A percentile compares a stretch with the other conserved stretches of the same genome.
Conservation (phyloP, 2,113 vertebrate species). For the Ageneiosus marmoratus region DNA sequence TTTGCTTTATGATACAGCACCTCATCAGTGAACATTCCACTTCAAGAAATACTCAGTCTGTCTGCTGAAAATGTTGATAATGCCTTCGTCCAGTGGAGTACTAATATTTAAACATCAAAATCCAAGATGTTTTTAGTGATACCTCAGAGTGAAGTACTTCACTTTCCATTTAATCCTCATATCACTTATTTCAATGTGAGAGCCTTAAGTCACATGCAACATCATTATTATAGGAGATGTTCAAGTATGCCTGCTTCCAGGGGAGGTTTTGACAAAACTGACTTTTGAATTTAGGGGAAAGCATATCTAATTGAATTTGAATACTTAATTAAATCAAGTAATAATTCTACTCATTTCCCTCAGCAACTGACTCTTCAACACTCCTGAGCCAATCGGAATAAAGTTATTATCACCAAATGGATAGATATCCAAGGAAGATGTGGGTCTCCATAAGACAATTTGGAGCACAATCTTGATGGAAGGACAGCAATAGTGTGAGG, state of each 20-base stretch:
- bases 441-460: not conserved
- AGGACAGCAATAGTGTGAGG: not conserved
- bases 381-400: conserved; percentile 77
- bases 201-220: conserved; percentile 64
- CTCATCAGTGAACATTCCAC: conserved; percentile 9
- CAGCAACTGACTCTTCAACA: conserved; percentile 72
- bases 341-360: conserved; percentile 78
- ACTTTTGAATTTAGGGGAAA: conserved; percentile 73
- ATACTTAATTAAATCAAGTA: conserved; percentile 81
- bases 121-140: conserved; percentile 25
- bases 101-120: conserved; percentile 12
- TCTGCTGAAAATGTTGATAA: conserved; percentile 18
- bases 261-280: conserved; percentile 74
- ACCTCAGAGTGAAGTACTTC: conserved; percentile 29
- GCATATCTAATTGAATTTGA: conserved; percentile 80
- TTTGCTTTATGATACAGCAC: conserved; percentile 9
- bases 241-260: conserved; percentile 66
- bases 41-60: conserved; percentile 21
- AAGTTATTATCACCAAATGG: conserved; percentile 77
- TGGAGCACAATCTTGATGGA: not conserved
- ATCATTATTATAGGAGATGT: conserved; percentile 58
- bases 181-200: conserved; percentile 51
- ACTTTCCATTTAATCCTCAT: conserved; percentile 33
- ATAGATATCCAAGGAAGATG: conserved; percentile 32
- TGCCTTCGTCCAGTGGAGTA: conserved; percentile 7